Conservation (phyloP, 2,797 vertebrate genomes). For the Buphagus erythrorhynchus region DNA sequence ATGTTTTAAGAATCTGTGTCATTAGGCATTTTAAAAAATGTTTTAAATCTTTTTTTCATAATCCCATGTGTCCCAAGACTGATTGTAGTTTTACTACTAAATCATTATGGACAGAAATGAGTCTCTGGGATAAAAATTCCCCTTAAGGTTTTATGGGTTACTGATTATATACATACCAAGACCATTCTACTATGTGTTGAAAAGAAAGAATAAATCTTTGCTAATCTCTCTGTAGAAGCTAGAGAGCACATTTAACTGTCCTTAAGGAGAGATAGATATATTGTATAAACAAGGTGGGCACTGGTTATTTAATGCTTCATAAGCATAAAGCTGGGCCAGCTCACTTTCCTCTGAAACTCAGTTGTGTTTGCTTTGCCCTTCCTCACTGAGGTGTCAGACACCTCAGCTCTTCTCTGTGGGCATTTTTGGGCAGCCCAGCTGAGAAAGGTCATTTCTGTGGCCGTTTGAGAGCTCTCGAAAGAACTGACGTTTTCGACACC, state of each 20-base stretch:
- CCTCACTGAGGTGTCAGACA: neutral
- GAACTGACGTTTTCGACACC: neutral
- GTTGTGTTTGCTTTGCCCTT: neutral
- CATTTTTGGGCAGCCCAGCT: neutral
- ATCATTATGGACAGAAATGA: neutral
- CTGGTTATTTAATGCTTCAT: neutral
- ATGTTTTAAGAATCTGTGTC: neutral
- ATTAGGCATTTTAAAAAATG: neutral
- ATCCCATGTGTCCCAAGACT: neutral
- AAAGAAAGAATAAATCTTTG: slow-evolving; percentile 20
- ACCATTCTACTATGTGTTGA: neutral
- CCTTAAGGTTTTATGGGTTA: neutral
- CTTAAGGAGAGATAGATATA: neutral
- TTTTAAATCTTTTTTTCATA: neutral
- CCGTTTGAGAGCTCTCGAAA: neutral
- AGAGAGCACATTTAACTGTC: neutral
- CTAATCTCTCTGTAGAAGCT: neutral
- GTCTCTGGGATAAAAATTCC: neutral
- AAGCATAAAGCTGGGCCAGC: neutral
- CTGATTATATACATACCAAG: neutral
- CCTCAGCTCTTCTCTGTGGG: no score
- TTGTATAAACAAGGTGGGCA: neutral
- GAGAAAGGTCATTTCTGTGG: neutral
- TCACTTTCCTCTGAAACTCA: neutral
- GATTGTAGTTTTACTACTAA: neutral